These are phyloP conservation scores for Trematomus loennbergii DNA, from an alignment of 2,113 vertebrate genomes.

Conservation along the genomic window DNA sequence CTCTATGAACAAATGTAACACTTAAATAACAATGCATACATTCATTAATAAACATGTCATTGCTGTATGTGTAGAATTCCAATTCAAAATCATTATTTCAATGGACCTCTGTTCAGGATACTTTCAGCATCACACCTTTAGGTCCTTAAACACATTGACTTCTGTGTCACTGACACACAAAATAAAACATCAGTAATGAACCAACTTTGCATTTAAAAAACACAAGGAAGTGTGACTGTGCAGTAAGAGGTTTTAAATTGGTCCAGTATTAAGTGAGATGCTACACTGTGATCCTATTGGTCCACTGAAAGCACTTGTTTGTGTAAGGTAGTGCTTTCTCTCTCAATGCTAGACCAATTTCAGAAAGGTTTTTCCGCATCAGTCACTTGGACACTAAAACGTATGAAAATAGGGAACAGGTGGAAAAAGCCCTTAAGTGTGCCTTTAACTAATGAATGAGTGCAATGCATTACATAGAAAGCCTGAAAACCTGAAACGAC, in stretches of 20 bases:
- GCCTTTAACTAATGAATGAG: not conserved
- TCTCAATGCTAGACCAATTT: no score
- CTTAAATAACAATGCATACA: constrained; percentile 1
- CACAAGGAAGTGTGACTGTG: not conserved
- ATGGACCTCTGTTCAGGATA: not conserved
- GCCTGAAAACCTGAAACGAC: not conserved
- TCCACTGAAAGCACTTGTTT: no score
- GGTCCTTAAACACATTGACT: not conserved
- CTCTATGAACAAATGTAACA: not conserved
- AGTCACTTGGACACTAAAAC: no score
- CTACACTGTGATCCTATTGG: not conserved
- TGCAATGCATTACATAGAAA: constrained; percentile 5
- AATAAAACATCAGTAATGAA: not conserved
- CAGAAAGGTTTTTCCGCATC: no score
- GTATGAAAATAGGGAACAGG: no score
- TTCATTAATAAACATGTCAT: constrained; percentile 25
- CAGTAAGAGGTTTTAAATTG: not conserved
- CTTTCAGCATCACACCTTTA: not conserved
- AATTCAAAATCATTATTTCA: not conserved
- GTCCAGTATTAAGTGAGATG: not conserved
- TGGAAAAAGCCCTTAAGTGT: no score
- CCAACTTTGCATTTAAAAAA: not conserved
- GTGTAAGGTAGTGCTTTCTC: no score
- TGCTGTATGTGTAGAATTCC: not conserved
- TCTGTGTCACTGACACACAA: not conserved